Base-by-base conservation (phyloP, 2,888 invertebrate genomes). In the Andrena minutula region DNA sequence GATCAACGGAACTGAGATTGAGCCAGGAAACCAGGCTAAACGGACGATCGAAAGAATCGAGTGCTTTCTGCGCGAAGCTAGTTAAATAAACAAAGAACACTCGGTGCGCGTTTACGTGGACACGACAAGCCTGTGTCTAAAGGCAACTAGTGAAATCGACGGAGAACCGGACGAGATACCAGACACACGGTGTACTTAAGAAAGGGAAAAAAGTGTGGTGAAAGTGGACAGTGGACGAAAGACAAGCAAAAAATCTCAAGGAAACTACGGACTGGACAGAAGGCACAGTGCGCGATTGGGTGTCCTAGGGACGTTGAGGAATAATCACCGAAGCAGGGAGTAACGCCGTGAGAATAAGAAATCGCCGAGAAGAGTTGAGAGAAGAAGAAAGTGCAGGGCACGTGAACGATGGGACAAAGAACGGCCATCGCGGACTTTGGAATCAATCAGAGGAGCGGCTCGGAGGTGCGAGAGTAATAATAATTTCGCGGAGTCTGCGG, bases 391-490 rank as follows among this genome's bases (percentile, higher is more conserved):
- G 26, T 32, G 63, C 12, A 16, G 4, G 41, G 16, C n/a, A 49
- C 72, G 65, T 69, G 64, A 70, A 23, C 20, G 49, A 41, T 35
- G 30, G 51, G 7, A 23, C n/a, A 6, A 23, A 8, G 16, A 8
- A 30, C 16, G n/a, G 41, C 5, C 28, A 28, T 6, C 10, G 16
- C 60, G 3, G 20, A 32, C 8, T 51, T 51, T 7, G 70, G 35
- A 53, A 71, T 71, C 53, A 71, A 71, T 79, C 60, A 51, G 8
- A 12, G 2, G 61, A 2, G 32, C 16, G n/a, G 20, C 10, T 8
- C 2, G 0, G 8, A 56, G 28, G 32, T 28, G 61, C 12, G 10
- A 32, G 51, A 60, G 65, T 61, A 64, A 60, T 60, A 71, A 76
- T 75, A 30, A 69, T 70, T 78, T 69, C 20, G 20, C 10, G 28